Conservation (phyloP, 37 sponge, comb jelly and placozoan genomes). For the Hexactinellida sp. region DNA sequence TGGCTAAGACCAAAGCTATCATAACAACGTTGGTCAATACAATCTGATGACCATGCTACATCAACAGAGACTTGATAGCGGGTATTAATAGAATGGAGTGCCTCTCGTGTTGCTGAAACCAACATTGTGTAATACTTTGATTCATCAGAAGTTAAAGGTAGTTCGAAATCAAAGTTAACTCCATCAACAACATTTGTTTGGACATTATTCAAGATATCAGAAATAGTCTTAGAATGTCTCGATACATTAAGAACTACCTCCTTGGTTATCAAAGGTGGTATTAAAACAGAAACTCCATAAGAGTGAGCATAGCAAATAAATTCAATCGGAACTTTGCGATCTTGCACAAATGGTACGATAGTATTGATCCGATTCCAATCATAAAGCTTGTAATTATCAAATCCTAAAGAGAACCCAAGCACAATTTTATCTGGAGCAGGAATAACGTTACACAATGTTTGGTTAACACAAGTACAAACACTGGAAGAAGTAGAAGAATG, state of each 20-base stretch:
- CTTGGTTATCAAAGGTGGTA: neutral
- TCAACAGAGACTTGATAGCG: constrained; percentile 48
- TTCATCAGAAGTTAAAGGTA: constrained; percentile 20
- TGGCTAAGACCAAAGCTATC: constrained; percentile 30
- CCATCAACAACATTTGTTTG: constrained; percentile 38
- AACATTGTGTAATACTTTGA: constrained; percentile 16
- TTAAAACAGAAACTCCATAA: neutral
- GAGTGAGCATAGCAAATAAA: neutral
- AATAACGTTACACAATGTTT: neutral
- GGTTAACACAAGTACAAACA: neutral
- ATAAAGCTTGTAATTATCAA: neutral
- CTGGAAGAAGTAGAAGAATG: neutral
- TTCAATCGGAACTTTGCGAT: neutral
- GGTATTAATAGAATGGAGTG: constrained; percentile 34
- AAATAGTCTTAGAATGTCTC: neutral
- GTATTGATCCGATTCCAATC: neutral
- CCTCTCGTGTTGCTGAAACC: constrained; percentile 19
- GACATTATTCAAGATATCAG: constrained; percentile 21
- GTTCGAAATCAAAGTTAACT: constrained; percentile 68
- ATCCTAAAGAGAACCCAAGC: neutral
- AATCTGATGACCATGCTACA: constrained; percentile 65
- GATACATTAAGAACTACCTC: neutral
- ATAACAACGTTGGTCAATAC: constrained; percentile 65
- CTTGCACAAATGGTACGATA: neutral
- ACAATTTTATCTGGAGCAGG: neutral